Conservation (phyloP, 2,113 vertebrate genomes). For the Coracopsis vasa region DNA sequence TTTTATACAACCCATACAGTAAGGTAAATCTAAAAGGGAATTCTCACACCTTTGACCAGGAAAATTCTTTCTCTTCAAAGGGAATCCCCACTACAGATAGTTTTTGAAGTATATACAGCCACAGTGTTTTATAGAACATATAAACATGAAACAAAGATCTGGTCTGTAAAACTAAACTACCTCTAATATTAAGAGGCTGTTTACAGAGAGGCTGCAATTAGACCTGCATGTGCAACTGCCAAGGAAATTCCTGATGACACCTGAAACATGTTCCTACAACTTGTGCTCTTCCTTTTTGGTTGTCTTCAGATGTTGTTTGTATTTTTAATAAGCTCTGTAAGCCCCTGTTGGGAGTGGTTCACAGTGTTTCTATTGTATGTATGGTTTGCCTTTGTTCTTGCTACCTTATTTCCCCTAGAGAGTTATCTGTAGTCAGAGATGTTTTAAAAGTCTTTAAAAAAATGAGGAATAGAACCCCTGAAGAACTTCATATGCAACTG, state of each 20-base stretch:
- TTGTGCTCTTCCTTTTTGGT: not conserved
- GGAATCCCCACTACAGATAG: not conserved
- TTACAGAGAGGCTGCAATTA: not conserved
- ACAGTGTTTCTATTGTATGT: not conserved
- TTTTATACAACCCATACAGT: not conserved
- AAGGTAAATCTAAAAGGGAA: not conserved
- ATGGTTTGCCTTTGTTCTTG: not conserved
- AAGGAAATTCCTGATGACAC: not conserved
- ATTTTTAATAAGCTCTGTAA: not conserved
- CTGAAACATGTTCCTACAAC: not conserved
- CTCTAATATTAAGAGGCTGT: not conserved
- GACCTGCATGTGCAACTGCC: not conserved
- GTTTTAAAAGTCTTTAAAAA: not conserved
- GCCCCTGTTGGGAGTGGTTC: not conserved
- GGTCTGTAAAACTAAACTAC: not conserved
- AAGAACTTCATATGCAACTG: not conserved
- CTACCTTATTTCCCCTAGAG: not conserved
- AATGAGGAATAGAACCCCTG: not conserved
- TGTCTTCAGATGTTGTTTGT: not conserved
- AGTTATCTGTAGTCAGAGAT: not conserved
- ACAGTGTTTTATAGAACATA: not conserved
- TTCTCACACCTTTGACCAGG: not conserved
- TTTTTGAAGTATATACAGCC: not conserved
- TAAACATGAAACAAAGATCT: not conserved
- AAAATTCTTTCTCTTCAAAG: not conserved